A percentile compares a stretch with the other conserved stretches of the same genome.
Evolutionary conservation across 2,888 invertebrate genomes (phyloP).

Genomic region (Trilocha varians): DNA sequence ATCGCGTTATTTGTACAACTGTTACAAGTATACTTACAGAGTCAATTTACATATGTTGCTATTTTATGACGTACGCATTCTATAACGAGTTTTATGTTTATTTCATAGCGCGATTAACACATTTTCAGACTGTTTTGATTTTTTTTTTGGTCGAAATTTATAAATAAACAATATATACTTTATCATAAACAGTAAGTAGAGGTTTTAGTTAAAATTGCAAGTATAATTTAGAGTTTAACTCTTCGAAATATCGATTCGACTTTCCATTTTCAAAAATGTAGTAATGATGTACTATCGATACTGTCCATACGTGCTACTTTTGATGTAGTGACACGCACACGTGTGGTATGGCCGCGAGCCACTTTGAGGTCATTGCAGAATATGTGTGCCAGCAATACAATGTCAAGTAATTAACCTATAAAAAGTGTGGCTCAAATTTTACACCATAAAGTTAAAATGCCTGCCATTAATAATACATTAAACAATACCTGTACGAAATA

Average conservation of each 20-base stretch:
- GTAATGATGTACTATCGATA: constrained; percentile 9
- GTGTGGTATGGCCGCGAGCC: constrained; percentile 62
- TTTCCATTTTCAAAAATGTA: neutral
- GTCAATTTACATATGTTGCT: neutral
- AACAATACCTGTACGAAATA: too few species aligned
- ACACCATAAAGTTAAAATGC: constrained; percentile 19
- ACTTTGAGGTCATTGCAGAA: constrained; percentile 64
- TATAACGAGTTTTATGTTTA: neutral
- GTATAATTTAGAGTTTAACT: neutral
- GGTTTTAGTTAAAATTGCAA: neutral
- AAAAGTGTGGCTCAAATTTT: constrained; percentile 52
- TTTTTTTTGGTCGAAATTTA: too few species aligned
- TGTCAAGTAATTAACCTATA: constrained; percentile 71
- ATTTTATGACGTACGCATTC: neutral
- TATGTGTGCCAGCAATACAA: constrained; percentile 68
- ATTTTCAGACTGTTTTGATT: too few species aligned
- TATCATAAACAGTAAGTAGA: too few species aligned
- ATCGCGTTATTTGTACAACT: neutral
- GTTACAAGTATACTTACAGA: neutral
- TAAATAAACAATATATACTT: too few species aligned
- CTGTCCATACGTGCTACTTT: constrained; percentile 38
- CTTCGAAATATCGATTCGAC: neutral
- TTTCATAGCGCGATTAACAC: too few species aligned
- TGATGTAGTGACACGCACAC: constrained; percentile 52
- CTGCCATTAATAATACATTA: too few species aligned